Conservation (phyloP, 2,888 invertebrate genomes). For the Xestoiulus laeticollis region DNA sequence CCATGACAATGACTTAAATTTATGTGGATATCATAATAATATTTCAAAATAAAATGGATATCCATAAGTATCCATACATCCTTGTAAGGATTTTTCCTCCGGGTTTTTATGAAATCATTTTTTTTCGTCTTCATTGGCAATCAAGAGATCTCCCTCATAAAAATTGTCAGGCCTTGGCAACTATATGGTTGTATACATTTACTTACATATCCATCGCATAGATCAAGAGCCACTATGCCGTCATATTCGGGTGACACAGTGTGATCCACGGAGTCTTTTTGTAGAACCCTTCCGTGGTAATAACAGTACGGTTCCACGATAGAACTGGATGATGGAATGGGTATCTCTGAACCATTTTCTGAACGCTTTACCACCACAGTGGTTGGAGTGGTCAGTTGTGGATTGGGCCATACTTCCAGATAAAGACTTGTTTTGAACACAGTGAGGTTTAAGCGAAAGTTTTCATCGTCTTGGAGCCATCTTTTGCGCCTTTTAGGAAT, state of each 20-base stretch:
- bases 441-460: not conserved
- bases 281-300: slow-evolving; percentile 32
- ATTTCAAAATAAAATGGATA: too few species aligned
- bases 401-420: slow-evolving; percentile 25
- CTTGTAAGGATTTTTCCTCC: too few species aligned
- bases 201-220: slow-evolving; percentile 38
- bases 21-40: too few species aligned
- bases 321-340: not conserved
- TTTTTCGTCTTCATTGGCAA: too few species aligned
- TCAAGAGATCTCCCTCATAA: too few species aligned
- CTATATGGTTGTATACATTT: not conserved
- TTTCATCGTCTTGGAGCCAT: not conserved
- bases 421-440: not conserved
- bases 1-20: too few species aligned
- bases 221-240: slow-evolving; percentile 19
- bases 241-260: not conserved
- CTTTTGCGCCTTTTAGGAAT: not conserved
- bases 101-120: too few species aligned
- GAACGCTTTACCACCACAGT: not conserved
- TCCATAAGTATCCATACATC: too few species aligned
- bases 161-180: too few species aligned
- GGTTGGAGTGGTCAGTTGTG: not conserved
- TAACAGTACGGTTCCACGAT: not conserved
- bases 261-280: not conserved
- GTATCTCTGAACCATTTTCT: not conserved